phyloP scores from a whole-genome alignment of 2,888 invertebrate species.

The Dichetophora obliterata region DNA sequence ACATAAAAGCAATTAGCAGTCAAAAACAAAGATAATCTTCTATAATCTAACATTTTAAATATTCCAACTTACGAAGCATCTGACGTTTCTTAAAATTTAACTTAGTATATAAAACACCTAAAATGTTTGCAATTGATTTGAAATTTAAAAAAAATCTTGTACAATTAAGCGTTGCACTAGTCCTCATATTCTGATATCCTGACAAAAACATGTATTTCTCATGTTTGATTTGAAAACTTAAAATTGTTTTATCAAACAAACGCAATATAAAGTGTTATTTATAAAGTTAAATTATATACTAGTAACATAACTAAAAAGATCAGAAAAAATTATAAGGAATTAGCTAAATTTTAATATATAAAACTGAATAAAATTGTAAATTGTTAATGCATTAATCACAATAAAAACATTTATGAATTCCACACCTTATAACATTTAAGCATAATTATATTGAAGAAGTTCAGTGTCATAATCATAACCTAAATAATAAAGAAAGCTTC shows the following conservation, averaged over 20 bases:
- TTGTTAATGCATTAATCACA: constrained; percentile 27
- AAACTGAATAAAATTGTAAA: constrained; percentile 29
- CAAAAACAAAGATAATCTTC: neutral
- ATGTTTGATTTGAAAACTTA: constrained; percentile 15
- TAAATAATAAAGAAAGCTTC: constrained; percentile 4
- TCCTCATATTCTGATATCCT: neutral
- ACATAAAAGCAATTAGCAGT: constrained; percentile 10
- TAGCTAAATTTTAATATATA: constrained; percentile 32
- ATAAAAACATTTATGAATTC: constrained; percentile 26
- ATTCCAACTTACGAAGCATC: constrained; percentile 1
- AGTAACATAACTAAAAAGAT: neutral
- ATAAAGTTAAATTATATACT: neutral
- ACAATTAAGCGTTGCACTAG: constrained; percentile 18
- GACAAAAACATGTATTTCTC: neutral
- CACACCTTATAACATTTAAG: constrained; percentile 25
- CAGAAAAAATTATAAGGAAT: neutral
- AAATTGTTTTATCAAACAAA: constrained; percentile 15
- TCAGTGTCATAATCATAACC: constrained; percentile 33
- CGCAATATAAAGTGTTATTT: constrained; percentile 31
- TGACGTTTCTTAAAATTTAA: constrained; percentile 15
- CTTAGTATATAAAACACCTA: constrained; percentile 9
- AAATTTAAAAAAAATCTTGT: constrained; percentile 3
- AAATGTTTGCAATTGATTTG: neutral
- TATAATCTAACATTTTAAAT: constrained; percentile 17
- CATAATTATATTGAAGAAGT: constrained; percentile 13